Evolutionary conservation across 2,797 vertebrate genomes (phyloP).

Genomic region (Falco naumanni): DNA sequence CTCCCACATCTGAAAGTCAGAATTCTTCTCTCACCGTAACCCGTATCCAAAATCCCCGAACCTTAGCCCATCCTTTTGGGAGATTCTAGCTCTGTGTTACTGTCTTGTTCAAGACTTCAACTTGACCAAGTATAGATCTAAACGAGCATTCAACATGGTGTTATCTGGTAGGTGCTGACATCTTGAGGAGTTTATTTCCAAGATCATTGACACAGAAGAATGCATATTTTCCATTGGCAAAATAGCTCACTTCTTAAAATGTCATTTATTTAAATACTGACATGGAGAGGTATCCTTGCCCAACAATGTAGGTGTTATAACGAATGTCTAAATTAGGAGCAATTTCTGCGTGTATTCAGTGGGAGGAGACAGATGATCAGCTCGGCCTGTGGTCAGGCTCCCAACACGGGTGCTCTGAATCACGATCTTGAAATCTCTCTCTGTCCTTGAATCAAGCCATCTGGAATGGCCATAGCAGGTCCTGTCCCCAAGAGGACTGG

Average conservation of each 20-base stretch:
- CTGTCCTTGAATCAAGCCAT: background rate
- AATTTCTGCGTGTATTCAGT: background rate
- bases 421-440: background rate
- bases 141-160: background rate
- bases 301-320: background rate
- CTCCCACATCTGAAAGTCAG: background rate
- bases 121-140: background rate
- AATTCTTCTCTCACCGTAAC: background rate
- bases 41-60: background rate
- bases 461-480: background rate
- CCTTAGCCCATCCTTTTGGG: background rate
- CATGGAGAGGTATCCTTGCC: background rate
- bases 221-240: background rate
- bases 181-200: background rate
- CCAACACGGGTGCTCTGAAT: background rate
- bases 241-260: background rate
- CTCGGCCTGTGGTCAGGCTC: background rate
- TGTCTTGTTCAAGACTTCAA: background rate
- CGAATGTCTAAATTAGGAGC: background rate
- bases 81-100: background rate
- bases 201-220: background rate
- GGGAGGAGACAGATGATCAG: background rate
- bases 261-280: background rate
- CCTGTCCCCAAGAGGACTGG: background rate
- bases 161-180: too few species aligned